Conservation (phyloP, 2,888 invertebrate genomes). For the Callinectes sapidus region DNA sequence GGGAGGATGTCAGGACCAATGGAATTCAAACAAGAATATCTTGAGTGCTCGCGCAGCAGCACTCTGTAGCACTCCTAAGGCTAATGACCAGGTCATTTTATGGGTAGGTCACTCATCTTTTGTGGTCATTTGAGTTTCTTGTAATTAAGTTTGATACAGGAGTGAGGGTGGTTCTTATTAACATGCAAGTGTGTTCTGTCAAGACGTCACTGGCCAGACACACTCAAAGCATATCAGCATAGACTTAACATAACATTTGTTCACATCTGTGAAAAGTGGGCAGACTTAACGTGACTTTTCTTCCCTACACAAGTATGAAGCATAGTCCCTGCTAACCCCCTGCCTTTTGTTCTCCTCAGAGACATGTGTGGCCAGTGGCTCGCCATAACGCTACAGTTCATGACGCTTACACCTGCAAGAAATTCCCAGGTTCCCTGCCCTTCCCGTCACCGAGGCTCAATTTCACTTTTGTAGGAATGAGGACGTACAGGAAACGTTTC, state of each 20-base stretch:
- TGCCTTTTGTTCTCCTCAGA: background rate
- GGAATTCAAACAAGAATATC: background rate
- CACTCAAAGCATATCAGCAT: too few species aligned
- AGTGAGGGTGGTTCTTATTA: too few species aligned
- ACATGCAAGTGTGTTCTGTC: too few species aligned
- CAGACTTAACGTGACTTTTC: too few species aligned
- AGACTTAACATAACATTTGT: too few species aligned
- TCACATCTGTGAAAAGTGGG: too few species aligned
- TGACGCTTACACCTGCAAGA: background rate
- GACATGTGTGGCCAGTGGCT: background rate
- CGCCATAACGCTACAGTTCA: background rate
- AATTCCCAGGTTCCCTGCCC: background rate
- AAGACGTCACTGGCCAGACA: too few species aligned
- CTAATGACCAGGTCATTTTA: background rate
- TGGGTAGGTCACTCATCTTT: background rate
- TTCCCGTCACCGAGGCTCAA: background rate
- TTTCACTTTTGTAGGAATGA: background rate
- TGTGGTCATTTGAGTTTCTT: background rate
- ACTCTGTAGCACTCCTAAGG: background rate
- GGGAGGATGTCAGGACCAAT: slow-evolving; percentile 44
- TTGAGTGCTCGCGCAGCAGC: background rate
- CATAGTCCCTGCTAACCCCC: background rate
- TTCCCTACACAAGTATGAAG: too few species aligned
- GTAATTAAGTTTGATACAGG: background rate
- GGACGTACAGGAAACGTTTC: background rate